A percentile compares a stretch with the other conserved stretches of the same genome.
phyloP scores from a whole-genome alignment of 2,113 vertebrate genomes.

The Sigmodon hispidus region DNA sequence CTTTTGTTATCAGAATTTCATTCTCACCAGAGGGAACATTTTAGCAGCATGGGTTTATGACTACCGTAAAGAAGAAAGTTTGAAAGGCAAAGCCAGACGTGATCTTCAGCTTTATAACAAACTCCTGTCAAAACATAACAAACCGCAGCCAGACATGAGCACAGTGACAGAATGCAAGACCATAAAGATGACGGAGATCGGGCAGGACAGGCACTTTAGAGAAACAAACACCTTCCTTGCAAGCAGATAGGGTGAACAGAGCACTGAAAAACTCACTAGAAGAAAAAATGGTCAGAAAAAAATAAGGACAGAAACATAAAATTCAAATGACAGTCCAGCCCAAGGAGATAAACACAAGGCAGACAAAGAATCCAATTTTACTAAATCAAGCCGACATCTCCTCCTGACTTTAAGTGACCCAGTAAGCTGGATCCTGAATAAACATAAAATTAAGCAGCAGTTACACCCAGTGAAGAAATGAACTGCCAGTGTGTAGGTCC shows the following conservation, averaged over 20 bases:
- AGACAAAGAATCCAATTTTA: conserved; percentile 83
- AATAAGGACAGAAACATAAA: conserved; percentile 85
- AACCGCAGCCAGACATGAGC: conserved; percentile 81
- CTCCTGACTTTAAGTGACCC: conserved; percentile 82
- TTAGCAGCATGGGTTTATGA: conserved; percentile 75
- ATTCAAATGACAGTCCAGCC: conserved; percentile 85
- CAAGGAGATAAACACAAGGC: conserved; percentile 83
- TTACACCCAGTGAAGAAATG: conserved; percentile 4
- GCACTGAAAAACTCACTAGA: conserved; percentile 75
- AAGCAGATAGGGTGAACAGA: conserved; percentile 76
- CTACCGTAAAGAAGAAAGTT: conserved; percentile 82
- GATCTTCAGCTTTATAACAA: conserved; percentile 84
- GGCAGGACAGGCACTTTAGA: conserved; percentile 83
- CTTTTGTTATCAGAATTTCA: conserved; percentile 62
- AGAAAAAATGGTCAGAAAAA: conserved; percentile 77
- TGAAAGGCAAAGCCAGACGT: conserved; percentile 81
- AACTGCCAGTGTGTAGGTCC: background rate
- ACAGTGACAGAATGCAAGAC: conserved; percentile 82
- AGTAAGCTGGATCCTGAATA: conserved; percentile 69
- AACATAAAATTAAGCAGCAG: conserved; percentile 69
- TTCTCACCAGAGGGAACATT: conserved; percentile 66
- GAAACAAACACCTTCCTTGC: conserved; percentile 84
- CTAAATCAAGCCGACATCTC: conserved; percentile 82
- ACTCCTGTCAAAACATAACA: conserved; percentile 86
- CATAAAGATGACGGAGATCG: conserved; percentile 86